Percentiles rank a stretch among this genome's conserved stretches.
Evolutionary conservation across 2,113 vertebrate species (phyloP).

Genomic region (Heterochromis multidens): DNA sequence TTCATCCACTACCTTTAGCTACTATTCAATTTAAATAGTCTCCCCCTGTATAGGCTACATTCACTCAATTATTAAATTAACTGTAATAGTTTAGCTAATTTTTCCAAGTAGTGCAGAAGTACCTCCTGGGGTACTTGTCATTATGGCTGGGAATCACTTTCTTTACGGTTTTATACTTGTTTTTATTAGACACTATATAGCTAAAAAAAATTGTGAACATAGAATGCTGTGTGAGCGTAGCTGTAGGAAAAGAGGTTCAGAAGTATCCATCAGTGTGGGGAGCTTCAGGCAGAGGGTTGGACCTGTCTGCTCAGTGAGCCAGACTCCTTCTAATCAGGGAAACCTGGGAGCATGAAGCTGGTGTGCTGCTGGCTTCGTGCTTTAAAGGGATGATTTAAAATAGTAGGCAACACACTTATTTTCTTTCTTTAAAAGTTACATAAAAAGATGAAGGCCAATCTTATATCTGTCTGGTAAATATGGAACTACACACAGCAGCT

Average conservation of each 20-base stretch:
- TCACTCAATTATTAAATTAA: background rate
- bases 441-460: background rate
- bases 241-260: background rate
- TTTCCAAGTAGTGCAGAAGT: background rate
- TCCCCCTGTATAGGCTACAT: background rate
- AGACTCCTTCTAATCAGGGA: background rate
- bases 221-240: background rate
- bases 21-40: background rate
- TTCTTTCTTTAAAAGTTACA: background rate
- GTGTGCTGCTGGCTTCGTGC: background rate
- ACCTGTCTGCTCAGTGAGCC: slow-evolving; percentile 33
- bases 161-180: background rate
- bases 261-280: slow-evolving; percentile 22
- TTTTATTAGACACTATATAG: background rate
- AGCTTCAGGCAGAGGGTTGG: slow-evolving; percentile 5
- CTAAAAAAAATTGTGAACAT: background rate
- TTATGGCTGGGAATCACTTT: background rate
- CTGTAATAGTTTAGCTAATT: background rate
- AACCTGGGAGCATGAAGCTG: background rate
- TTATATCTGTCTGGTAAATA: background rate
- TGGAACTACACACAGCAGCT: background rate
- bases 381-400: background rate
- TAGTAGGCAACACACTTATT: background rate
- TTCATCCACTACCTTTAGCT: background rate
- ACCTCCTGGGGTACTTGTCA: background rate